Conservation (phyloP, 2,797 vertebrate genomes). For the Champsocephalus gunnari region DNA sequence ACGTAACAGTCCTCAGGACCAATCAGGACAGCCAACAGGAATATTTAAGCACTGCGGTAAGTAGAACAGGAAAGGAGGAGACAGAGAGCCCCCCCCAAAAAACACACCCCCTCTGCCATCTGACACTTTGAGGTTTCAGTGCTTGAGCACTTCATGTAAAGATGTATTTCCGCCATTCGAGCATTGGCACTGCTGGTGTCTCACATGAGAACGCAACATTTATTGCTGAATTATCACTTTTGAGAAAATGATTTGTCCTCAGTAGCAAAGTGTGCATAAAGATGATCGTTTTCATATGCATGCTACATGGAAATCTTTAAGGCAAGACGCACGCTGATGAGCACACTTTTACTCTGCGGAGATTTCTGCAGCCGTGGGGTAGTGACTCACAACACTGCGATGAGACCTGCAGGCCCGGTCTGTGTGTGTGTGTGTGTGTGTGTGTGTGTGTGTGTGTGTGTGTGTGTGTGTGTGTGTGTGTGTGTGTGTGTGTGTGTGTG, state of each 20-base stretch:
- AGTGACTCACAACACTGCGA: conserved; percentile 32
- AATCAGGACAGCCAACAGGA: conserved; percentile 60
- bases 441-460: conserved; percentile 1
- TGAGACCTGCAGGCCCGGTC: conserved; percentile 28
- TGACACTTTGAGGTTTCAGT: conserved; percentile 48
- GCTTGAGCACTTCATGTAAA: conserved; percentile 41
- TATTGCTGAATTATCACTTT: conserved; percentile 75
- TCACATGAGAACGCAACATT: conserved; percentile 56
- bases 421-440: conserved; percentile 15
- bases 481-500: conserved; percentile 6
- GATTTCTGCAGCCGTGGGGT: conserved; percentile 4
- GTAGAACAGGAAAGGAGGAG: conserved; percentile 49
- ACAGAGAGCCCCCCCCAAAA: neutral
- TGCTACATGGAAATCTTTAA: conserved; percentile 60
- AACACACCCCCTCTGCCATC: conserved; percentile 7
- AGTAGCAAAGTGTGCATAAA: conserved; percentile 42
- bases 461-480: conserved; percentile 3
- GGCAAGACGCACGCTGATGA: conserved; percentile 56
- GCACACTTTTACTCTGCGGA: conserved; percentile 23
- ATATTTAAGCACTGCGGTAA: conserved; percentile 69
- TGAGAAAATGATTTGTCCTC: conserved; percentile 50
- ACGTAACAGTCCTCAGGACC: conserved; percentile 66
- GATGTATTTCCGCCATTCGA: conserved; percentile 55
- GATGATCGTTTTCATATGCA: conserved; percentile 60
- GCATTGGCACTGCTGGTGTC: conserved; percentile 20